These are phyloP conservation scores for Xenentodon cancila DNA, from an alignment of 2,797 vertebrate species.

Conservation along the genomic window DNA sequence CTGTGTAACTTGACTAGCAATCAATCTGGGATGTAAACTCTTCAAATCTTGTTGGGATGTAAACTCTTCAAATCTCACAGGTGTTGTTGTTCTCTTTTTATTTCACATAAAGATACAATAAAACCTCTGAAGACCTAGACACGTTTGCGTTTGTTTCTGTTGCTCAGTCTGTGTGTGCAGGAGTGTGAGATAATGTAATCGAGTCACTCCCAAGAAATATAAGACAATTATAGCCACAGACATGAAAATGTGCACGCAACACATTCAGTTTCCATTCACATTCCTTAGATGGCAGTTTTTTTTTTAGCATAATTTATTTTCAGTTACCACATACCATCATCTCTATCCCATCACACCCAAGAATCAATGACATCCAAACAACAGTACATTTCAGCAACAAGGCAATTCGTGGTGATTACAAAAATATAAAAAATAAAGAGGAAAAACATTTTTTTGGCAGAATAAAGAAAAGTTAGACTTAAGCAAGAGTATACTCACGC, in stretches of 20 bases:
- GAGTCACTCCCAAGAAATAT: not conserved
- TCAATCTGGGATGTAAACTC: conserved; percentile 12
- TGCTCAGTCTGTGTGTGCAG: not conserved
- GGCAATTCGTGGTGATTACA: too few species aligned
- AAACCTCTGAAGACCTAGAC: conserved; percentile 61
- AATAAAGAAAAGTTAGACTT: too few species aligned
- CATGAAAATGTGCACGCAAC: not conserved
- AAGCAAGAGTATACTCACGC: too few species aligned
- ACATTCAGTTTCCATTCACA: not conserved
- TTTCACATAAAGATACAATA: conserved; percentile 80
- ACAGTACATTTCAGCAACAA: too few species aligned
- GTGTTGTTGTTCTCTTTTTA: conserved; percentile 78
- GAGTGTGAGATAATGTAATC: not conserved
- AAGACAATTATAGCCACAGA: not conserved
- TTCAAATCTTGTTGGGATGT: conserved; percentile 20
- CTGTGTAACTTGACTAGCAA: conserved; percentile 17
- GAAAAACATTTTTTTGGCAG: too few species aligned
- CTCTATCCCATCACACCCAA: too few species aligned
- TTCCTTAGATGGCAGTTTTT: not conserved
- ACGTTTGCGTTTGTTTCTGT: conserved; percentile 8
- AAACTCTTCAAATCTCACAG: conserved; percentile 57
- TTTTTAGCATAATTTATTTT: not conserved
- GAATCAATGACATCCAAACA: not conserved
- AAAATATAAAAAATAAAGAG: too few species aligned
- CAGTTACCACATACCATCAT: too few species aligned